phyloP scores from a whole-genome alignment of 2,113 vertebrate genomes.

The Pterocles gutturalis region DNA sequence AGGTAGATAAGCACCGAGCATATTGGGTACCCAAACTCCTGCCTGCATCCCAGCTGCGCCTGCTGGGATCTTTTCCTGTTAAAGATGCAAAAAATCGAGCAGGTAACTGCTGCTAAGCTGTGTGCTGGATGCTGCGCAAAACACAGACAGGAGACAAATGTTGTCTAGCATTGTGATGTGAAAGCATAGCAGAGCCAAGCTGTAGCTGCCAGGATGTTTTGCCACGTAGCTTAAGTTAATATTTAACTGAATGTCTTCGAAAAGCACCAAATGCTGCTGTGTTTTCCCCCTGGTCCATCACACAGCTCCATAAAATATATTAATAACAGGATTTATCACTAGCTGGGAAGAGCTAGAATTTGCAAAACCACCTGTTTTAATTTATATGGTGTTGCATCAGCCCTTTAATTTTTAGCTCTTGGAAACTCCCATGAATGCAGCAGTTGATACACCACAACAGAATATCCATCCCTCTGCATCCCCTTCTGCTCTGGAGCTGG shows the following conservation, averaged over 20 bases:
- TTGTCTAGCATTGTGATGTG: background rate
- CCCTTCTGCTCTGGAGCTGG: background rate
- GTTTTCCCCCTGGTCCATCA: background rate
- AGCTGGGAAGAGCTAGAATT: background rate
- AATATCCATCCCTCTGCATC: background rate
- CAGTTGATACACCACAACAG: background rate
- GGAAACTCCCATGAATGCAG: background rate
- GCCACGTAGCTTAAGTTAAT: background rate
- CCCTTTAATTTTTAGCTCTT: background rate
- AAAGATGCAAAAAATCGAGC: background rate
- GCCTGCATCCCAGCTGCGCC: background rate
- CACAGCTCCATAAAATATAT: background rate
- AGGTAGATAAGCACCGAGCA: background rate
- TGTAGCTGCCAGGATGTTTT: background rate
- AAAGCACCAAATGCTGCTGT: background rate
- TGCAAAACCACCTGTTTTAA: background rate
- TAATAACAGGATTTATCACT: background rate
- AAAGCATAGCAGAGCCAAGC: background rate
- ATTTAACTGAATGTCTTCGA: background rate
- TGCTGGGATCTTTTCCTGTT: background rate
- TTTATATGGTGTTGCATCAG: rapidly evolving
- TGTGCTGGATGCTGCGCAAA: background rate
- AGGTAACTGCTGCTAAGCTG: background rate
- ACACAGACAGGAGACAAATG: background rate
- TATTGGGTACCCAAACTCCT: background rate